Evolutionary conservation across 2,888 invertebrate species (phyloP).

Genomic region (Marronus borbonicus): DNA sequence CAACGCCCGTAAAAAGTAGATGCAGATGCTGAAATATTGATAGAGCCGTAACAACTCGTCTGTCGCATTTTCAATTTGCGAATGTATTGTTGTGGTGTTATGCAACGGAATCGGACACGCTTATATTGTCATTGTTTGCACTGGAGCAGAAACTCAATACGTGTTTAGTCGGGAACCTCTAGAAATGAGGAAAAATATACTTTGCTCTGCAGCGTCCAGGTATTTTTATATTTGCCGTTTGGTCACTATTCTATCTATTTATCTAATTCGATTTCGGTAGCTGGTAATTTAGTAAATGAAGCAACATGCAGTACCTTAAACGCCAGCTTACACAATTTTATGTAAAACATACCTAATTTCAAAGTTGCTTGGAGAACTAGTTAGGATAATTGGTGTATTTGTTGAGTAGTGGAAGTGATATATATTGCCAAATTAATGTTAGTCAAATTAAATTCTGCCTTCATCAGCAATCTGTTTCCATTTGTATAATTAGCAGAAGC

Average conservation of each 20-base stretch:
- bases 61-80: slow-evolving; percentile 46
- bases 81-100: slow-evolving; percentile 38
- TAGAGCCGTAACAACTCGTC: slow-evolving; percentile 33
- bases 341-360: too few species aligned
- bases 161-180: slow-evolving; percentile 16
- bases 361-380: too few species aligned
- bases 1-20: slow-evolving; percentile 39
- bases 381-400: too few species aligned
- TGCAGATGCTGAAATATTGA: slow-evolving; percentile 49
- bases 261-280: too few species aligned
- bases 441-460: too few species aligned
- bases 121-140: slow-evolving; percentile 36
- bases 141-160: slow-evolving; percentile 34
- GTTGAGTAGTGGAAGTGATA: too few species aligned
- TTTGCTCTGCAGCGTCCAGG: neutral
- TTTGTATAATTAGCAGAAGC: too few species aligned
- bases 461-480: too few species aligned
- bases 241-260: neutral
- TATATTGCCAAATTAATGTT: too few species aligned
- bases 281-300: neutral
- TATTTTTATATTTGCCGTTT: neutral
- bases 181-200: neutral
- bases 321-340: too few species aligned
- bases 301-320: too few species aligned
- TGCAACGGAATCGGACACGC: slow-evolving; percentile 43